Base-by-base conservation (phyloP, 2,797 vertebrate genomes). In the Columba guinea region DNA sequence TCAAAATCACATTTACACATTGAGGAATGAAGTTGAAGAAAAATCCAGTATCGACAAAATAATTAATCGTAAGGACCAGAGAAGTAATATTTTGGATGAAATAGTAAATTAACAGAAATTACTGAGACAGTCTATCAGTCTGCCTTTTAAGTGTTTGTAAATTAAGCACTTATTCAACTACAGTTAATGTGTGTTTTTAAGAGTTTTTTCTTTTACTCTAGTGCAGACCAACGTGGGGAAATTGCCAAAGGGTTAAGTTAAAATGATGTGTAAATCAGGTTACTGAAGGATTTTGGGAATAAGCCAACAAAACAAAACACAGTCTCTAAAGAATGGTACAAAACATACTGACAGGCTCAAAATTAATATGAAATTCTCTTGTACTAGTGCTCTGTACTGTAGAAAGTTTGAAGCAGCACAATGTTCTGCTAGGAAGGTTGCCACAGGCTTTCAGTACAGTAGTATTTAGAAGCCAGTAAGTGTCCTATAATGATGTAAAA, bases 261-360 rank as follows among this genome's bases (percentile, higher is more conserved):
- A 30, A 62, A 63, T 48, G 20, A n/a, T 23, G 21, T 21, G 27
- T 37, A 44, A 37, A 69, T 44, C 5, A 3, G 13, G 53, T 80
- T 84, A 32, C 48, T 55, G 39, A 35, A 63, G 17, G 10, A 53
- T 46, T 2, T 26, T 18, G 11, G 30, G 19, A 80, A 7, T 10
- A 74, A 14, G 56, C 28, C 10, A 65, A 23, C 10, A 37, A 56
- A 80, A 28, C 0, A 0, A 63, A 85, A n/a, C 2, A n/a, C 12
- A 27, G 2, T 52, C 55, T 83, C 21, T 37, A 30, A 87, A 55
- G 26, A 69, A 18, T 24, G 6, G 15, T 35, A 37, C 0, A 2
- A 82, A 67, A 15, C 20, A 11, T 51, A 37, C 4, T 28, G 17
- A 8, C 32, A 37, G 52, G 21, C n/a, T 26, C 9, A 32, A 56